phyloP scores from a whole-genome alignment of 2,113 vertebrate species.

The Protobothrops flavoviridis region DNA sequence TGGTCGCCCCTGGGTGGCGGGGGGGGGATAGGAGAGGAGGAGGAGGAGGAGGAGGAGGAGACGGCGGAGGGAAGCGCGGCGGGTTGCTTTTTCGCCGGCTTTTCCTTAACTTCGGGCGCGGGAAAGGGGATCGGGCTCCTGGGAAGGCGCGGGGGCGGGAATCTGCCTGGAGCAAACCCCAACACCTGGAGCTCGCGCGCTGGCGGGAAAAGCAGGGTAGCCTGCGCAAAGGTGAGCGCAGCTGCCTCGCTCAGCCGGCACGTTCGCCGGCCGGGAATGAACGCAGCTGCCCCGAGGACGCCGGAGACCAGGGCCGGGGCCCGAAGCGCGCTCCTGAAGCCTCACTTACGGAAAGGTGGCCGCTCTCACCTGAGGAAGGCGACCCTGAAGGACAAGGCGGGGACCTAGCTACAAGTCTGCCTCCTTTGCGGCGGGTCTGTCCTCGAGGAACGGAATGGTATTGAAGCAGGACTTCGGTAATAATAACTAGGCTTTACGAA shows the following conservation, averaged over 20 bases:
- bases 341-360: neutral
- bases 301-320: too few relatives aligned
- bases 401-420: neutral
- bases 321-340: neutral
- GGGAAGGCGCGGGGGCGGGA: neutral
- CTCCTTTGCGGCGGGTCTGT: too few relatives aligned
- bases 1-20: conserved; percentile 2
- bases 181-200: neutral
- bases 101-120: conserved; percentile 45
- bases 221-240: neutral
- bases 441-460: neutral
- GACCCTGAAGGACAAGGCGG: neutral
- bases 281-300: neutral
- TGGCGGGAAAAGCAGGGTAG: neutral
- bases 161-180: neutral
- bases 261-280: neutral
- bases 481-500: neutral
- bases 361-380: neutral
- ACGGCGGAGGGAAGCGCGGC: neutral
- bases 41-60: neutral
- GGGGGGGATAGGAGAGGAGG: conserved; percentile 34
- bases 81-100: neutral
- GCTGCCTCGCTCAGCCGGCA: neutral
- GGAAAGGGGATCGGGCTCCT: neutral
- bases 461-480: neutral